Evolutionary conservation across 2,888 invertebrate genomes (phyloP).

Genomic region (Drosophila kambysellisi): DNA sequence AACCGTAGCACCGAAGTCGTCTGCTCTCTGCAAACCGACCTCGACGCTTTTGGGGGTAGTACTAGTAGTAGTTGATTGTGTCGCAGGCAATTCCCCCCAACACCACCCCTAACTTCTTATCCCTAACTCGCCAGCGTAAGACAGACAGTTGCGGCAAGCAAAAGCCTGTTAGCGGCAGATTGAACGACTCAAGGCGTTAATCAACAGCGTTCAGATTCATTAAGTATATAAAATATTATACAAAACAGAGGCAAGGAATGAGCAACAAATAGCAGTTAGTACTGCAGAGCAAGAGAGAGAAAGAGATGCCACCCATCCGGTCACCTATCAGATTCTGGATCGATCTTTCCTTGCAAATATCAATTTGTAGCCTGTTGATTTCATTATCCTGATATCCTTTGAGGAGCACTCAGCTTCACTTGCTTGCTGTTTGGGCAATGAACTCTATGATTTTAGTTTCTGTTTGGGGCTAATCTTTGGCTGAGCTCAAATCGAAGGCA

Average conservation of each 20-base stretch:
- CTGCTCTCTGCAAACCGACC: neutral
- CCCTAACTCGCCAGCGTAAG: neutral
- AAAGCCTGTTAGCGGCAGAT: slow-evolving; percentile 50
- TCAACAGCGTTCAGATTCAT: slow-evolving; percentile 45
- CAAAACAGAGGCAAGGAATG: neutral
- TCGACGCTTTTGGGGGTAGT: neutral
- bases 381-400: neutral
- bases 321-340: neutral
- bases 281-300: neutral
- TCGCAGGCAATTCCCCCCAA: neutral
- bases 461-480: neutral
- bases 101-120: neutral
- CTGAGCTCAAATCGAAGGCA: slow-evolving; percentile 13
- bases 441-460: neutral
- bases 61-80: neutral
- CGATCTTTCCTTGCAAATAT: neutral
- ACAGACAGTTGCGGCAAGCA: slow-evolving; percentile 13
- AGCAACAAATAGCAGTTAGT: neutral
- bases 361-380: neutral
- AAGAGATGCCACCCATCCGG: no score
- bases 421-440: neutral
- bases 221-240: slow-evolving; percentile 18
- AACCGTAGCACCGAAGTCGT: slow-evolving; percentile 30
- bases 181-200: slow-evolving; percentile 54
- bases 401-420: neutral